Evolutionary conservation across 53 echinoderm and acorn worm species (phyloP).

Genomic region (Henricia sp.): DNA sequence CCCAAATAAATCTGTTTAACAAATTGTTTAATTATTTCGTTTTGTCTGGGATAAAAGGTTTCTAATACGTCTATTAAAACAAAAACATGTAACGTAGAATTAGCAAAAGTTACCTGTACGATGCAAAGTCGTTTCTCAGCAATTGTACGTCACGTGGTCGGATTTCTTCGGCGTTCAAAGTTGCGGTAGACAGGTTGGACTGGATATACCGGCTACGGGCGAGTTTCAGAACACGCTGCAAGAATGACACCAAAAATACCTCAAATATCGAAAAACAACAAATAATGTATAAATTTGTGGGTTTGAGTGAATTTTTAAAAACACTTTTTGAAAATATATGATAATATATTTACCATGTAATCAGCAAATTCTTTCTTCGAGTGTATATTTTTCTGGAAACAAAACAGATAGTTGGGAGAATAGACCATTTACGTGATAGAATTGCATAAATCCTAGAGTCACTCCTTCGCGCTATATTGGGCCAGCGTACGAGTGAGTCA

Average conservation of each 20-base stretch:
- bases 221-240: conserved; percentile 24
- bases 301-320: no score
- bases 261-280: no score
- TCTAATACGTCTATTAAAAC: background rate
- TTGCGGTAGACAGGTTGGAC: conserved; percentile 5
- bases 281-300: no score
- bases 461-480: no score
- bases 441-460: no score
- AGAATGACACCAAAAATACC: background rate
- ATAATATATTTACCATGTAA: background rate
- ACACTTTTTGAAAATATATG: background rate
- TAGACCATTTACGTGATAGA: background rate
- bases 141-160: conserved; percentile 30
- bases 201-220: conserved; percentile 28
- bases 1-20: background rate
- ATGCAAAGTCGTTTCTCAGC: conserved; percentile 3
- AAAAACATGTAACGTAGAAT: background rate
- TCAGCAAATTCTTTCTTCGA: background rate
- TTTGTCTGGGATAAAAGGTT: background rate
- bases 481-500: no score
- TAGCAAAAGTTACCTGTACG: conserved; percentile 11
- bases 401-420: background rate
- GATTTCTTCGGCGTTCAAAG: conserved; percentile 3
- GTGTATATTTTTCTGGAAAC: background rate
- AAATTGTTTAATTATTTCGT: background rate